phyloP scores from a whole-genome alignment of 2,797 vertebrate species.

The Zalophus californianus region DNA sequence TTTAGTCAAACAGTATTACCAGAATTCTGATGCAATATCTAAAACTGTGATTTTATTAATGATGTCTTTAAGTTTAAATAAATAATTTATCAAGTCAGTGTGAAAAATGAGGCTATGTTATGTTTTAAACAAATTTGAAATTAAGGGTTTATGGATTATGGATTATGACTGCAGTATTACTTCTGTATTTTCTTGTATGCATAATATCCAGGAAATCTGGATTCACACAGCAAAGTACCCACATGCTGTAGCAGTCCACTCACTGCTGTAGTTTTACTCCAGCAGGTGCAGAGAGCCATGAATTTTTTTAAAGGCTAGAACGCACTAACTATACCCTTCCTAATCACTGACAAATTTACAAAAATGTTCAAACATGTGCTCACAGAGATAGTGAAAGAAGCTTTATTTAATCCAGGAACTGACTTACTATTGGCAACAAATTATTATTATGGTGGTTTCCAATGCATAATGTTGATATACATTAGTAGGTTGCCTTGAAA shows the following conservation, averaged over 20 bases:
- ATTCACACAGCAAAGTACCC: not conserved
- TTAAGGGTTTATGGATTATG: not conserved
- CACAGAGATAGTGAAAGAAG: slow-evolving; percentile 1
- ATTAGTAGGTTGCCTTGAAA: slow-evolving; percentile 32
- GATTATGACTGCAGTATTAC: not conserved
- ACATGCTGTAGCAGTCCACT: not conserved
- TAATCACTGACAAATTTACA: not conserved
- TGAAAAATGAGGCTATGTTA: slow-evolving; percentile 23
- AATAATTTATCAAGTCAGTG: slow-evolving; percentile 41
- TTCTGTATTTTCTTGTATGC: slow-evolving; percentile 24
- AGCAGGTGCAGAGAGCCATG: not conserved
- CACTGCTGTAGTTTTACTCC: not conserved
- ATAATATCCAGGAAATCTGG: slow-evolving; percentile 25
- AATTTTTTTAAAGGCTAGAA: not conserved
- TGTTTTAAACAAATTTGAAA: slow-evolving; percentile 45
- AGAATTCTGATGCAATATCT: slow-evolving; percentile 32
- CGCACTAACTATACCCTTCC: not conserved
- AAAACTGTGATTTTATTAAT: slow-evolving; percentile 50
- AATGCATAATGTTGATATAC: slow-evolving; percentile 13
- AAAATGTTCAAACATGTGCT: not conserved
- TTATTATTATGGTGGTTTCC: not conserved
- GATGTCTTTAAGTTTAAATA: slow-evolving; percentile 35
- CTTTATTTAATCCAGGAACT: not conserved
- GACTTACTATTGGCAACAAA: slow-evolving; percentile 33
- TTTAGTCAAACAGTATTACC: slow-evolving; percentile 1